Conservation (phyloP, 2,888 invertebrate genomes). For the Nematopogon swammerdamellus region DNA sequence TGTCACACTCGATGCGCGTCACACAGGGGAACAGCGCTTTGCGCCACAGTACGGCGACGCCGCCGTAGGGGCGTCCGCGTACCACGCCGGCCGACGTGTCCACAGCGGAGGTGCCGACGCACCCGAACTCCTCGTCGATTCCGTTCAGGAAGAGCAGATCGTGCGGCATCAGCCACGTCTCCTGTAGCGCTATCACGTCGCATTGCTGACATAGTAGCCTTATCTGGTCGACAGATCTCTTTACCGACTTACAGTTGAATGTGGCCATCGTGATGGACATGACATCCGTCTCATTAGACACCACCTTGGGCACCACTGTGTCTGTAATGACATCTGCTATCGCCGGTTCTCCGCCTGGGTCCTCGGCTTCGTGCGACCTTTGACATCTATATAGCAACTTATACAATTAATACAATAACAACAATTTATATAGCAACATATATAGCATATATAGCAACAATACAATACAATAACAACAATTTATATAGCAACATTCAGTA, state of each 20-base stretch:
- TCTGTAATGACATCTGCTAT: neutral
- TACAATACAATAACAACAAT: too few species aligned
- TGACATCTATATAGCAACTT: constrained; percentile 7
- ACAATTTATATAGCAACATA: too few species aligned
- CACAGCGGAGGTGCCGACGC: constrained; percentile 3
- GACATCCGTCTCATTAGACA: neutral
- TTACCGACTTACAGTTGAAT: constrained; percentile 4
- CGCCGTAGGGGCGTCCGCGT: constrained; percentile 4
- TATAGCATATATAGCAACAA: too few species aligned
- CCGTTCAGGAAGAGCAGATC: constrained; percentile 1
- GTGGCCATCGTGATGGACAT: neutral
- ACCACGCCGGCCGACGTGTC: constrained; percentile 3
- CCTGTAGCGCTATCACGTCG: constrained; percentile 3
- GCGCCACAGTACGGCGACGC: constrained; percentile 5
- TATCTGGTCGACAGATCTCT: neutral
- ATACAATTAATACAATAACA: too few species aligned
- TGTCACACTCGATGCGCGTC: constrained; percentile 2
- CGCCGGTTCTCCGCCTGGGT: neutral
- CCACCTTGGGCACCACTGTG: neutral
- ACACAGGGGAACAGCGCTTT: constrained; percentile 1
- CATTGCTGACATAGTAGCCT: constrained; percentile 1
- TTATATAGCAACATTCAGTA: too few species aligned
- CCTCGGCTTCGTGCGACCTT: neutral
- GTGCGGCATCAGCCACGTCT: constrained; percentile 6
- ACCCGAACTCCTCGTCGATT: constrained; percentile 2